Conservation (phyloP, 2,113 vertebrate species). For the Guaruba guarouba region DNA sequence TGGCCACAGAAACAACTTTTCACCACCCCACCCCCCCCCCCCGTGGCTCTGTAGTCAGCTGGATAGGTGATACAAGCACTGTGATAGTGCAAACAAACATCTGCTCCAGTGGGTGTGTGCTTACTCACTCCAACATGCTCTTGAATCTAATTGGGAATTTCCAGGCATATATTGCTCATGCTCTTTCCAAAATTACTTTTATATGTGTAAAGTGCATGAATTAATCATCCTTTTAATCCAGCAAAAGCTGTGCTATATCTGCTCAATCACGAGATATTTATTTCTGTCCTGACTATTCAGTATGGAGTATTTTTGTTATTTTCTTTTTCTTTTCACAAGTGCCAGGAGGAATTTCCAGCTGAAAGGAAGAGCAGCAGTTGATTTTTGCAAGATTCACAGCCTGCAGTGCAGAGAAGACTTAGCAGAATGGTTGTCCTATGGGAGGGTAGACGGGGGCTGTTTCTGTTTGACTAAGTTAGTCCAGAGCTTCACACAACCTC, state of each 20-base stretch:
- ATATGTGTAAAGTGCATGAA: constrained; percentile 39
- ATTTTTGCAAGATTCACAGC: neutral
- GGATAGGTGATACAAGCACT: neutral
- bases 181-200: constrained; percentile 69
- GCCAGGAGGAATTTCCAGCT: constrained; percentile 21
- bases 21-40: neutral
- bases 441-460: accelerated
- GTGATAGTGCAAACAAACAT: constrained; percentile 64
- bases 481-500: neutral
- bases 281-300: constrained; percentile 32
- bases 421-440: neutral
- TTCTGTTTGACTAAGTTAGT: neutral
- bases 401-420: neutral
- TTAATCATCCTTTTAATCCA: constrained; percentile 67
- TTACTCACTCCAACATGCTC: constrained; percentile 55
- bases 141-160: constrained; percentile 69
- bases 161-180: constrained; percentile 57
- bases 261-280: constrained; percentile 36
- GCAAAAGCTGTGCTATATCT: constrained; percentile 35
- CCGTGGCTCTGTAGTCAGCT: neutral
- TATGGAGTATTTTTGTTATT: neutral
- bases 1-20: too few species aligned
- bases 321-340: neutral
- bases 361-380: neutral
- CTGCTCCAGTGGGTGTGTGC: constrained; percentile 57